Percentiles rank a stretch among this genome's conserved stretches.
Evolutionary conservation across 2,888 invertebrate genomes (phyloP).

Genomic region (Caradrina kadenii): DNA sequence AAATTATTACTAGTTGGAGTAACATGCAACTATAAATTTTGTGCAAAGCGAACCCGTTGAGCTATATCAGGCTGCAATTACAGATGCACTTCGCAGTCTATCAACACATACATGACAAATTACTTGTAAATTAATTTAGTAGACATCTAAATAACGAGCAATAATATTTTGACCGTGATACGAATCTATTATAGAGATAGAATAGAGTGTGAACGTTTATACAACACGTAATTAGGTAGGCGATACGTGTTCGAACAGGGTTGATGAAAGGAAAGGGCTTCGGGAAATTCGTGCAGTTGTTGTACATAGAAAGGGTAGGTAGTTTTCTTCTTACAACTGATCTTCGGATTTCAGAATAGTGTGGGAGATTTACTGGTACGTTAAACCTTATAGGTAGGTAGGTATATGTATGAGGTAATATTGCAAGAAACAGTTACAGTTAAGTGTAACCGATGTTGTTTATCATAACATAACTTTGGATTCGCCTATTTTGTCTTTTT

Average conservation of each 20-base stretch:
- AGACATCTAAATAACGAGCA: constrained; percentile 53
- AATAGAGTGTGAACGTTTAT: constrained; percentile 62
- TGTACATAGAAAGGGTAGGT: background rate
- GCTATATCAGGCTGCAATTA: constrained; percentile 11
- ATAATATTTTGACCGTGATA: constrained; percentile 66
- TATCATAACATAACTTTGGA: no score
- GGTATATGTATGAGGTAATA: background rate
- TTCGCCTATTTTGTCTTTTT: no score
- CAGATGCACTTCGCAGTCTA: constrained; percentile 24
- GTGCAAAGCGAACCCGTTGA: constrained; percentile 6
- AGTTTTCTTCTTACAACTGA: constrained; percentile 1
- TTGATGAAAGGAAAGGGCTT: constrained; percentile 48
- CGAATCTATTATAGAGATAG: constrained; percentile 63
- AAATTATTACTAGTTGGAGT: constrained; percentile 35
- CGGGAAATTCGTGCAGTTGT: constrained; percentile 4
- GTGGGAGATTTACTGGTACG: background rate
- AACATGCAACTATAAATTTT: constrained; percentile 30
- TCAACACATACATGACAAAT: constrained; percentile 28
- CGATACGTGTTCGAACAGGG: constrained; percentile 65
- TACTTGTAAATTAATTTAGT: constrained; percentile 54
- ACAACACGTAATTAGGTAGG: constrained; percentile 66
- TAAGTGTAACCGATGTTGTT: no score
- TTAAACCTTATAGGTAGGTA: background rate
- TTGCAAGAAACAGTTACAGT: no score
- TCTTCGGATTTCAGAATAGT: background rate